Evolutionary conservation across 2,888 invertebrate genomes (phyloP), one percentile per base, ranked within the genome.

Genomic region (Phortica magna): DNA sequence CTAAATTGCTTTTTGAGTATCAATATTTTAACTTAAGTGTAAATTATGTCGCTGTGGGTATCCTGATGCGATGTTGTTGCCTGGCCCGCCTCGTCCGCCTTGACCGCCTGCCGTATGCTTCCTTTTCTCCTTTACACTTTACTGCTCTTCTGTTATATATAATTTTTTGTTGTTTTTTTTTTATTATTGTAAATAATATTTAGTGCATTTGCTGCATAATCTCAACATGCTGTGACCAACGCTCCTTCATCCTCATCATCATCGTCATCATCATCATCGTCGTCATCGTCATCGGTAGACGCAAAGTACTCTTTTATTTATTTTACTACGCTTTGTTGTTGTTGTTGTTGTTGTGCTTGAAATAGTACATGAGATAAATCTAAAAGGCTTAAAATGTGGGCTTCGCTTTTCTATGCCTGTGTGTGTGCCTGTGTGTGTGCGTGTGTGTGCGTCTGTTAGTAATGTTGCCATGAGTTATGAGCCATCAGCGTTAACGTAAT

Each of bases 21-120:
- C 89, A 89, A 90, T 89, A 89, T 89, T 90, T 89, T 90, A 90
- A 87, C 88, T 90, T 89, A 89, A 90, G 89, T 90, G 89, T 89
- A 87, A 85, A 85, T 86, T 88, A 86, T 88, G 87, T 82, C 83
- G 82, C 83, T 80, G 73, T 39, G 41, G 70, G 53, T 48, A 48
- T 42, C 70, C 43, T 43, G 65, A 9, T 31, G 39, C 67, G 31
- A 7, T 67, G 67, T 67, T n/a, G 39, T 67, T 67, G 53, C 53
- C n/a, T n/a, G n/a, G n/a, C n/a, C n/a, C n/a, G n/a, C n/a, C n/a
- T n/a, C n/a, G n/a, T n/a, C n/a, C 31, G 12, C 31, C 19, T 22
- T 71, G 19, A 9, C 7, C 7, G 42, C 43, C 19, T n/a, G 12
- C 68, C 17, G n/a, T 39, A 31, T 67, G 17, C 17, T 43, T 68